Evolutionary conservation across 2,888 invertebrate species (phyloP), one percentile per base, ranked within the genome.

Genomic region (Creontiades dilutus): DNA sequence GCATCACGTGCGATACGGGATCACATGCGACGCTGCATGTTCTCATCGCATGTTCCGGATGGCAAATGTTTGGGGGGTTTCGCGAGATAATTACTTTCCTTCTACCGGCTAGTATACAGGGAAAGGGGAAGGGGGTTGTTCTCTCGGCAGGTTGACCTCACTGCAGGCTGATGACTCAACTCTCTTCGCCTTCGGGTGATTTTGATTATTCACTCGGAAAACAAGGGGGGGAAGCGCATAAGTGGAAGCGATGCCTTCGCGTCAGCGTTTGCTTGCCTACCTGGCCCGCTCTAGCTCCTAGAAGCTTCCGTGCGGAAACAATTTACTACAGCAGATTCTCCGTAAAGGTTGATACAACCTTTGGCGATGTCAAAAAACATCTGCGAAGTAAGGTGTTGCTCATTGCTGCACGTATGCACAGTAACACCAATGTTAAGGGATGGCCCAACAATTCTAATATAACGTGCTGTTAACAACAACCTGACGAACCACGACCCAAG

Each of bases 161-260:
- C 23, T 68, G 68, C 68, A 68, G 68, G 23, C 68, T 68, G 68
- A 68, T 68, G 68, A 68, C 23, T 68, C 68, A 68, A 68, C 68
- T 68, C 68, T 27, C 61, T 61, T 68, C 12, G 11, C 57, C 57
- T 16, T 16, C 7, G 68, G 68, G 19, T 27, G 68, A 68, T 68
- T 68, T 68, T 68, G 68, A 68, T 68, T 68, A 68, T 68, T 68
- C 68, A 68, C 68, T 68, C 68, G 68, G 68, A 68, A 68, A 68
- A 68, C 19, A n/a, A 16, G 57, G 57, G 57, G n/a, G 57, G n/a
- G 37, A 37, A 37, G 23, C 68, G 68, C 68, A 68, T 52, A 52
- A 52, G 52, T 52, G 37, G 37, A 52, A 52, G 52, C 52, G 11
- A 52, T 13, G 3, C 13, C 68, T 11, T 23, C 27, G 23, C 68